Conservation (phyloP, 2,797 vertebrate species). For the Liasis olivaceus region DNA sequence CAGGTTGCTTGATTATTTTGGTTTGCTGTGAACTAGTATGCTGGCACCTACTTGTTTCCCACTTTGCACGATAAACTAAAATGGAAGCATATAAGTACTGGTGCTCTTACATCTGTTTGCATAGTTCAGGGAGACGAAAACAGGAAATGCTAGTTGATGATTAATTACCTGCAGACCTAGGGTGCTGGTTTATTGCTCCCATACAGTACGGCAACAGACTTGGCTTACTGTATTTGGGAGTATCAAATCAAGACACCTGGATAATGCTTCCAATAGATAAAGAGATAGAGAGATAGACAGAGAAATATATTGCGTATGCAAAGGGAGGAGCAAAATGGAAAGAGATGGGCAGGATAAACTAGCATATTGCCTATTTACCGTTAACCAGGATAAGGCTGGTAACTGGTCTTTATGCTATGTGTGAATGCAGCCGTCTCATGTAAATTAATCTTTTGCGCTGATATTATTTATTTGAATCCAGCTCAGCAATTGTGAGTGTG, state of each 20-base stretch:
- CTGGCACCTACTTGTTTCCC: background rate
- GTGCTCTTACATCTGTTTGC: no score
- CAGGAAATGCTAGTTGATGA: background rate
- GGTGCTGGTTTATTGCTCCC: background rate
- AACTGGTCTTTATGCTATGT: background rate
- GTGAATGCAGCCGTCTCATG: background rate
- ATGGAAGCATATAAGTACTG: no score
- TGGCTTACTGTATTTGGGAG: background rate
- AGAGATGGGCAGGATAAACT: background rate
- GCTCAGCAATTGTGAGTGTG: background rate
- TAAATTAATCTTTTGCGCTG: conserved; percentile 24
- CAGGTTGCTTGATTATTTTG: background rate
- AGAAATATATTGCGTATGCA: background rate
- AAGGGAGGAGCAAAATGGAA: background rate
- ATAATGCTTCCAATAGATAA: background rate
- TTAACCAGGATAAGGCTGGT: background rate
- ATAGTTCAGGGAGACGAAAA: background rate
- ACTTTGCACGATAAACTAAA: background rate
- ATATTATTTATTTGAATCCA: conserved; percentile 14
- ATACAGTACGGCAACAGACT: background rate
- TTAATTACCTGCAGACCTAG: background rate
- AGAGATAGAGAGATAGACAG: background rate
- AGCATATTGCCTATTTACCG: background rate
- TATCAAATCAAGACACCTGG: background rate
- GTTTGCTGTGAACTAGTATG: background rate